Evolutionary conservation across 2,888 invertebrate species (phyloP), one percentile per base, ranked within the genome.

Genomic region (Dolichopus griseipennis): DNA sequence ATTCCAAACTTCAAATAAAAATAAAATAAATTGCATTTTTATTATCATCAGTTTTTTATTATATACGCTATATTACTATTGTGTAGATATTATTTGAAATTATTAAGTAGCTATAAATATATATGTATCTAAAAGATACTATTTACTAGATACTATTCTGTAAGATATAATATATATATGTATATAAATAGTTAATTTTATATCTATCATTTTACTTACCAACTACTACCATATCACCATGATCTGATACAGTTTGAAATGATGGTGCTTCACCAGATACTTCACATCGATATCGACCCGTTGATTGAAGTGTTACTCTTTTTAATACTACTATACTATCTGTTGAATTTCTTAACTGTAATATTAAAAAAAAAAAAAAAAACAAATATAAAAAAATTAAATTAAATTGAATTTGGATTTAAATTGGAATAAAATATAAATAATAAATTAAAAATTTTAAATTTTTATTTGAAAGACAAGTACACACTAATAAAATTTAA

Each of bases 191-290:
- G 20, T 7, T 22, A 20, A 27, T 70, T 68, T 52, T 72, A n/a
- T n/a, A n/a, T n/a, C n/a, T n/a, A n/a, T n/a, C n/a, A 9, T 34
- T 5, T 37, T 37, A 81, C 87, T 84, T 83, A 90, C 90, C 90
- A 70, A 90, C 88, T 75, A 90, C 89, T 73, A 85, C 82, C 89
- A 90, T 89, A 77, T 90, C 89, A 66, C 87, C 85, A 78, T 89
- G 88, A 76, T 89, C 88, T 64, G 87, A 88, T 70, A 90, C 89
- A 22, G 90, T 90, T 75, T 88, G 89, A 81, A 91, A 91, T 70
- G 89, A 87, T 41, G 91, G 90, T 71, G 89, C 85, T 78, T 91
- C 90, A 43, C 89, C 91, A 61, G 90, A 90, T 72, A 91, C 90
- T 80, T 91, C 91, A 78, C 90, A 91, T 72, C 90, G 85, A 82